Conservation (phyloP, 2,797 vertebrate genomes). For the Petrocephalus sullivani region DNA sequence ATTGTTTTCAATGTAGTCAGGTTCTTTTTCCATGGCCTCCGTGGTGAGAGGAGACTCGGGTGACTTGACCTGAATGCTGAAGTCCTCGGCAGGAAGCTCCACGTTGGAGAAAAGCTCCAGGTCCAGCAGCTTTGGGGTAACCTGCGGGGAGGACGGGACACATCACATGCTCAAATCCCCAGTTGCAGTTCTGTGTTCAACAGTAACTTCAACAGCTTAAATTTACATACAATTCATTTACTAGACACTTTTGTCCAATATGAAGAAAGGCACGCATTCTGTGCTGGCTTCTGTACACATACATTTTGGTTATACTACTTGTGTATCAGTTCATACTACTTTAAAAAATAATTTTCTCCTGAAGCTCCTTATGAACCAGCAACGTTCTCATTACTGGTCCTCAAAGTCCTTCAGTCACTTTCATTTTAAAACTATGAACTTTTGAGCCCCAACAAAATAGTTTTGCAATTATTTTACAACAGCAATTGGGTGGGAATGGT, state of each 20-base stretch:
- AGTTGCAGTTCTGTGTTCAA: background rate
- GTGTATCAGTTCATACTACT: background rate
- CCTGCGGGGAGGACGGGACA: background rate
- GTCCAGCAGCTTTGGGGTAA: background rate
- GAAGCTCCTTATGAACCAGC: background rate
- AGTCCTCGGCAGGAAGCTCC: background rate
- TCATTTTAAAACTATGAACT: background rate
- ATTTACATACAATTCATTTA: background rate
- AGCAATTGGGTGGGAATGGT: background rate
- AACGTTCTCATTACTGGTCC: background rate
- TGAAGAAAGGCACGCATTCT: background rate
- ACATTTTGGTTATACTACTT: background rate
- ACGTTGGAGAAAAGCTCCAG: background rate
- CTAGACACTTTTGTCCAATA: background rate
- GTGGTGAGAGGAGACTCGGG: background rate
- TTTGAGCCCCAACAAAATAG: background rate
- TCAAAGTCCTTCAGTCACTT: background rate
- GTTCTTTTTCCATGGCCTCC: background rate
- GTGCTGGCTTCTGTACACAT: background rate
- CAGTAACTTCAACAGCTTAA: background rate
- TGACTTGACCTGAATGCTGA: background rate
- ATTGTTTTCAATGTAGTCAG: background rate
- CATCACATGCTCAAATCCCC: background rate
- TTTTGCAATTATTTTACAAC: background rate
- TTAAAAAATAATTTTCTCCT: background rate